phyloP scores from a whole-genome alignment of 2,797 vertebrate species.

The Buceros bicornis region DNA sequence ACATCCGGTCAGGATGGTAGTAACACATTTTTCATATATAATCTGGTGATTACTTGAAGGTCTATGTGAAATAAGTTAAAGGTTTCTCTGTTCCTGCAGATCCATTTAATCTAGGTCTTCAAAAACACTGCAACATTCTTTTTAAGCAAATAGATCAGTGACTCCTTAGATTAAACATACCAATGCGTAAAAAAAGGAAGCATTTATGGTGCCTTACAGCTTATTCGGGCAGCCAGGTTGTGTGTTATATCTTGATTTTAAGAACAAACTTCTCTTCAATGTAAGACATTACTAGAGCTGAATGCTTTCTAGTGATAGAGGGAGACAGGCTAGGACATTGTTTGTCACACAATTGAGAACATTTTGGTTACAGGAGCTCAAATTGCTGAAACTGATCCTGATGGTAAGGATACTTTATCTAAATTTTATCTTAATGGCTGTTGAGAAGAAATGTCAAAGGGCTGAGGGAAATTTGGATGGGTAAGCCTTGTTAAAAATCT shows the following conservation, averaged over 20 bases:
- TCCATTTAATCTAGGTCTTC: not conserved
- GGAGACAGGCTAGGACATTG: constrained; percentile 12
- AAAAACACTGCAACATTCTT: not conserved
- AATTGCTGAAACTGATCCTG: constrained; percentile 53
- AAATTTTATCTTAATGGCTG: constrained; percentile 7
- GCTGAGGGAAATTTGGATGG: not conserved
- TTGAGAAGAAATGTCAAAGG: constrained; percentile 26
- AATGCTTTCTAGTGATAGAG: constrained; percentile 8
- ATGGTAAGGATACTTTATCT: constrained; percentile 27
- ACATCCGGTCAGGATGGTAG: not conserved
- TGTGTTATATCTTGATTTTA: not conserved
- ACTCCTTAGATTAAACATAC: not conserved
- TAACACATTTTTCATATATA: not conserved
- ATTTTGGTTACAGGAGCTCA: constrained; percentile 45
- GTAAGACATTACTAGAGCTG: not conserved
- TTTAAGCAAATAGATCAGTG: not conserved
- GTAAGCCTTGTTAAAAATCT: not conserved
- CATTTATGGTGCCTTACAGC: not conserved
- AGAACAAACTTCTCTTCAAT: not conserved
- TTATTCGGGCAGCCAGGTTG: not conserved
- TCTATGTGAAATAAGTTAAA: not conserved
- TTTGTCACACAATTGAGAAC: constrained; percentile 33
- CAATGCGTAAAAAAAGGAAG: not conserved
- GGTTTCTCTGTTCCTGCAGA: not conserved
- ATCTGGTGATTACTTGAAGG: not conserved